Evolutionary conservation across 2,797 vertebrate genomes (phyloP).

Genomic region (Hozukius guyotensis): DNA sequence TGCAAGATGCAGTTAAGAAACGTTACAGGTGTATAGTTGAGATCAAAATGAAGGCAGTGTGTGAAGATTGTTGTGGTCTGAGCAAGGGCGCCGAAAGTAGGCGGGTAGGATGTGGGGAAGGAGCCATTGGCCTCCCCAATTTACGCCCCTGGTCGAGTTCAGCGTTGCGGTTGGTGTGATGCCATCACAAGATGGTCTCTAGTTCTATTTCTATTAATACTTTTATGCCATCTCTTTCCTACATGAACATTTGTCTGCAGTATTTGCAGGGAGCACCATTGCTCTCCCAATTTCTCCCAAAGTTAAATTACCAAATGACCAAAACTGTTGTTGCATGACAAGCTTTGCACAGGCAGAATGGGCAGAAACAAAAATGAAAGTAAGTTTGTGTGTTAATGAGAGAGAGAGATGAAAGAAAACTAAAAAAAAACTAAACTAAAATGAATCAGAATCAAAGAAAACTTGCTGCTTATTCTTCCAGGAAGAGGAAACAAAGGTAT

Average conservation of each 20-base stretch:
- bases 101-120: no score
- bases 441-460: neutral
- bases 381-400: neutral
- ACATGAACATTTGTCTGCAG: slow-evolving; percentile 2
- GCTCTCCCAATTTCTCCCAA: slow-evolving; percentile 1
- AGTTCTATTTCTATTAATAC: neutral
- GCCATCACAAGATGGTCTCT: no score
- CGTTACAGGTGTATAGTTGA: no score
- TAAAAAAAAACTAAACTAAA: neutral
- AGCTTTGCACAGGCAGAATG: neutral
- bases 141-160: no score
- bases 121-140: no score
- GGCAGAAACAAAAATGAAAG: neutral
- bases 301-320: neutral
- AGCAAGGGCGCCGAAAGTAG: no score
- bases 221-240: neutral
- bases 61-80: no score
- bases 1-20: no score
- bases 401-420: neutral
- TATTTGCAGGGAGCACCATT: neutral
- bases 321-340: neutral
- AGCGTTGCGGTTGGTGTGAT: no score
- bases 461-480: neutral
- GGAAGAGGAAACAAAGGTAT: neutral
- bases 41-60: no score